Evolutionary conservation across 2,888 invertebrate genomes (phyloP).

Genomic region (Tricholauxania praeusta): DNA sequence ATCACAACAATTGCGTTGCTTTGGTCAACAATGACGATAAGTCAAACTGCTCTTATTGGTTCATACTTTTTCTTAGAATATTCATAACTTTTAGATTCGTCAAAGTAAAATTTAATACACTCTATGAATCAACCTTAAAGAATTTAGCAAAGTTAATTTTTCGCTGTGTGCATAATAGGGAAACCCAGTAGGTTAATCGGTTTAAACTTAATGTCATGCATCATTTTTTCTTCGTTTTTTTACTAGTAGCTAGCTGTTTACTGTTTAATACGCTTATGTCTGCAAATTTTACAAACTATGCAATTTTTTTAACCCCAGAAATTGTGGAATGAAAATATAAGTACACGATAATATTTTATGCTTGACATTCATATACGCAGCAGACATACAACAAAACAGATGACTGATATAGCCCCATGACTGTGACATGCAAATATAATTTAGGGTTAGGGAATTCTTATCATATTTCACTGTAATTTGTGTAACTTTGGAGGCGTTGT

Average conservation of each 20-base stretch:
- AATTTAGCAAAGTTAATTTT: too few relatives aligned
- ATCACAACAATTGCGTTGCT: too few relatives aligned
- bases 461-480: conserved; percentile 21
- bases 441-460: conserved; percentile 3
- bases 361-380: conserved; percentile 2
- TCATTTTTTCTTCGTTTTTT: not conserved
- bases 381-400: too few relatives aligned
- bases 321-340: conserved; percentile 12
- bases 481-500: too few relatives aligned
- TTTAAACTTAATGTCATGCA: conserved; percentile 11
- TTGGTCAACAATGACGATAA: too few relatives aligned
- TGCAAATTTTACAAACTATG: conserved; percentile 20
- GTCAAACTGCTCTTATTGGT: too few relatives aligned
- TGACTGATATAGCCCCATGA: too few relatives aligned
- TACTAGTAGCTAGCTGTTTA: too few relatives aligned
- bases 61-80: too few relatives aligned
- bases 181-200: conserved; percentile 28
- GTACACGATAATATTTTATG: conserved; percentile 33
- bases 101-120: too few relatives aligned
- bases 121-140: too few relatives aligned
- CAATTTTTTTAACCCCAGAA: conserved; percentile 31
- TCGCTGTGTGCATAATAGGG: not conserved
- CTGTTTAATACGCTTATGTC: conserved; percentile 4
- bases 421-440: conserved; percentile 2
- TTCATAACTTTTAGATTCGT: too few relatives aligned